These are phyloP conservation scores for Eublepharis macularius DNA, from an alignment of 2,113 vertebrate genomes.

Conservation along the genomic window DNA sequence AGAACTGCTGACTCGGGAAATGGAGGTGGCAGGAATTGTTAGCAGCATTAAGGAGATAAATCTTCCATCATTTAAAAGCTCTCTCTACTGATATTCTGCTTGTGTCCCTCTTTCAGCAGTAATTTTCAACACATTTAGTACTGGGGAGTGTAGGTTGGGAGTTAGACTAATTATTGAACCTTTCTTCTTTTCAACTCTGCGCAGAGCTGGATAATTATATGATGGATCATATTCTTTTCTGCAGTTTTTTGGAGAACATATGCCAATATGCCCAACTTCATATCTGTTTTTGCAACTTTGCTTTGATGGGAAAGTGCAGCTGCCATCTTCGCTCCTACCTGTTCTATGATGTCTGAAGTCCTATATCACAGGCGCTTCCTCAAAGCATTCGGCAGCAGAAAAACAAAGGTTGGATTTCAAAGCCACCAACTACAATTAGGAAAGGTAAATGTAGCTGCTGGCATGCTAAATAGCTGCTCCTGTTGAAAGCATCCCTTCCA, in stretches of 20 bases:
- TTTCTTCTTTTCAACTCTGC: slow-evolving; percentile 55
- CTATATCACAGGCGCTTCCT: not conserved
- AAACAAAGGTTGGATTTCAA: slow-evolving; percentile 10
- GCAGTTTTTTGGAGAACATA: slow-evolving; percentile 43
- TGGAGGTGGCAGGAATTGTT: not conserved
- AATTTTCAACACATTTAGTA: slow-evolving; percentile 24
- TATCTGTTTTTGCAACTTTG: slow-evolving; percentile 31
- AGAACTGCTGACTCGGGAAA: not conserved
- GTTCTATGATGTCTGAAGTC: not conserved
- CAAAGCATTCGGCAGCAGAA: not conserved
- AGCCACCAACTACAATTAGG: slow-evolving; percentile 5
- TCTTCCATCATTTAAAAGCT: slow-evolving; percentile 7
- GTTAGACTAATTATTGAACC: not conserved
- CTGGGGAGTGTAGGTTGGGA: not conserved
- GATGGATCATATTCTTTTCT: not conserved
- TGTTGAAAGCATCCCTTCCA: not conserved
- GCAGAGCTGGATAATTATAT: slow-evolving; percentile 44
- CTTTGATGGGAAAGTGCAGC: slow-evolving; percentile 34
- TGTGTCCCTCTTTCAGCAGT: not conserved
- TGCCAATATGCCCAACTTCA: slow-evolving; percentile 29
- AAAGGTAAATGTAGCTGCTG: not conserved
- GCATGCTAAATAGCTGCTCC: not conserved
- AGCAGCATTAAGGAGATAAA: not conserved
- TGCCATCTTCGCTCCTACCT: slow-evolving; percentile 7
- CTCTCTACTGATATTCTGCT: not conserved